These are phyloP conservation scores for Paramuricea clavata DNA, from an alignment of 92 coral and sea anemone species.

Conservation along the genomic window DNA sequence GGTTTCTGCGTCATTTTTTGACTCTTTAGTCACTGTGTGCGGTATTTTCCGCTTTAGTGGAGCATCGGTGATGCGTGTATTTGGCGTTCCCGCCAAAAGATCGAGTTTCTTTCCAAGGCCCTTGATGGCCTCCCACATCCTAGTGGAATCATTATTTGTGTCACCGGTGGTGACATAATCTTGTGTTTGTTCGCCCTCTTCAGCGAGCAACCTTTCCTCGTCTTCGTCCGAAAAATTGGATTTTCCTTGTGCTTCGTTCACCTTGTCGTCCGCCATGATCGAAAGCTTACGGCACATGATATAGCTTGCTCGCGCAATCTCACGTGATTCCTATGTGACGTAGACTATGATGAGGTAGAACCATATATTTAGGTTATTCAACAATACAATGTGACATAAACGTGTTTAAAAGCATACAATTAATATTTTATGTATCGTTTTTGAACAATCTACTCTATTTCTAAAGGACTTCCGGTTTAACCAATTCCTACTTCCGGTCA, in stretches of 20 bases:
- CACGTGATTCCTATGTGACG: constrained; percentile 53
- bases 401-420: no score
- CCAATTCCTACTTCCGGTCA: no score
- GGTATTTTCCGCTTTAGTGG: constrained; percentile 26
- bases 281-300: constrained; percentile 52
- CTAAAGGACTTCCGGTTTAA: no score
- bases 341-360: constrained; percentile 44
- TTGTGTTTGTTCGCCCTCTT: constrained; percentile 5
- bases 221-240: constrained; percentile 1
- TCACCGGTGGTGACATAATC: constrained; percentile 40
- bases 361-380: no score
- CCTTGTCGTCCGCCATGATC: constrained; percentile 20
- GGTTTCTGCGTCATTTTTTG: no score
- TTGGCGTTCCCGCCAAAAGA: constrained; percentile 43
- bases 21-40: constrained; percentile 16
- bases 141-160: not conserved
- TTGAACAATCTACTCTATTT: no score
- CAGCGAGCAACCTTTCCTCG: constrained; percentile 33
- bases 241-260: constrained; percentile 25
- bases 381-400: no score
- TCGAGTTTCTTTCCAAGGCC: constrained; percentile 44
- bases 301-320: constrained; percentile 59
- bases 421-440: no score
- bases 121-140: constrained; percentile 27
- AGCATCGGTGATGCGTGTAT: constrained; percentile 26